Evolutionary conservation across 2,797 vertebrate genomes (phyloP).

Genomic region (Naso thynnoides): DNA sequence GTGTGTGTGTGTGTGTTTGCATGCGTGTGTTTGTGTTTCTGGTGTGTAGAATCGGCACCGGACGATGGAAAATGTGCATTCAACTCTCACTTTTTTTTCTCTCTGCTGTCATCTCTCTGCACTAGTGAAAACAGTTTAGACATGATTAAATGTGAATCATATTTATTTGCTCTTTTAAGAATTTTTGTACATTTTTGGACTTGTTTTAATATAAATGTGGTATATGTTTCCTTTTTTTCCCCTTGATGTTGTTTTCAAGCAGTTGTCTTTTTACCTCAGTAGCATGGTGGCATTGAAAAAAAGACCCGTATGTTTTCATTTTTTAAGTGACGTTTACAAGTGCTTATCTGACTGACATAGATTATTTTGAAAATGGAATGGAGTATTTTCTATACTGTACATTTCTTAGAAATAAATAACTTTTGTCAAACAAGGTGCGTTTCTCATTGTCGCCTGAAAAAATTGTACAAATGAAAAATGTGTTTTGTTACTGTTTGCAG

Average conservation of each 20-base stretch:
- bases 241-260: constrained; percentile 58
- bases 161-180: constrained; percentile 87
- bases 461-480: not conserved
- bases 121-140: constrained; percentile 83
- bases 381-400: constrained; percentile 89
- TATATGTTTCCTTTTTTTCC: constrained; percentile 50
- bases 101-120: constrained; percentile 83
- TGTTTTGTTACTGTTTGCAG: not conserved
- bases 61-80: constrained; percentile 50
- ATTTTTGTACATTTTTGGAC: constrained; percentile 83
- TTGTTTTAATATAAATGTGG: constrained; percentile 82
- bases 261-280: constrained; percentile 84
- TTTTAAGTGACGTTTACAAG: constrained; percentile 83
- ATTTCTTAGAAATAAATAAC: constrained; percentile 88
- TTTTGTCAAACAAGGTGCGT: constrained; percentile 68
- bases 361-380: constrained; percentile 86
- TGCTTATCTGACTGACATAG: constrained; percentile 85
- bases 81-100: constrained; percentile 53
- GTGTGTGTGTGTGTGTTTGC: constrained; percentile 23
- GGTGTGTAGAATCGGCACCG: constrained; percentile 59
- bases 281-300: constrained; percentile 71
- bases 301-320: constrained; percentile 70
- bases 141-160: constrained; percentile 87
- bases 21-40: constrained; percentile 42
- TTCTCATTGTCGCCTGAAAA: not conserved